phyloP scores from a whole-genome alignment of 2,888 invertebrate genomes.

The Girardia tigrina region DNA sequence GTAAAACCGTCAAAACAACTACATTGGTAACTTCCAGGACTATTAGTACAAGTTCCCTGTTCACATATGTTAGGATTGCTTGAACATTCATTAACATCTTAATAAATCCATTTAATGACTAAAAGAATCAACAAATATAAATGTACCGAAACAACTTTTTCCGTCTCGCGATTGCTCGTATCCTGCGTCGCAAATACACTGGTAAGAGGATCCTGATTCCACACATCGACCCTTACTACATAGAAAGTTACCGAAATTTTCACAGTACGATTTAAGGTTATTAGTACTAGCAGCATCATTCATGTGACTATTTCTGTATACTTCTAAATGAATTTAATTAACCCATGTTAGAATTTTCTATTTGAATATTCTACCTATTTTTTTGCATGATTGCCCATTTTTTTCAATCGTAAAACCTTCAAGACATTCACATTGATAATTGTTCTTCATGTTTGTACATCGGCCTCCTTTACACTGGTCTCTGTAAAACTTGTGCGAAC shows the following conservation, averaged over 20 bases:
- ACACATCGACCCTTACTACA: slow-evolving; percentile 26
- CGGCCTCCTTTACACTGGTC: neutral
- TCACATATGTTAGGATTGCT: slow-evolving; percentile 12
- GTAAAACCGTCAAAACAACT: slow-evolving; percentile 26
- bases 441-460: neutral
- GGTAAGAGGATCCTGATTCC: neutral
- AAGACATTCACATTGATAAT: slow-evolving; percentile 27
- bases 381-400: slow-evolving; percentile 24
- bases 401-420: neutral
- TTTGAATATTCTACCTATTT: neutral
- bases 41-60: slow-evolving; percentile 29
- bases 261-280: neutral
- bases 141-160: slow-evolving; percentile 3
- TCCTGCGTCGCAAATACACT: slow-evolving; percentile 10
- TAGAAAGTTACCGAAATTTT: neutral
- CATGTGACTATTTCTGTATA: neutral
- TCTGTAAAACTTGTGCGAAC: neutral
- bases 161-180: neutral
- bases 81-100: slow-evolving; percentile 21
- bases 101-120: too few relatives aligned
- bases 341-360: neutral
- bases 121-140: too few relatives aligned
- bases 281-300: neutral
- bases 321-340: neutral
- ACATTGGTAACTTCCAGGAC: slow-evolving; percentile 29